Conservation (phyloP, 2,113 vertebrate genomes). For the Pelecanoides urinatrix region DNA sequence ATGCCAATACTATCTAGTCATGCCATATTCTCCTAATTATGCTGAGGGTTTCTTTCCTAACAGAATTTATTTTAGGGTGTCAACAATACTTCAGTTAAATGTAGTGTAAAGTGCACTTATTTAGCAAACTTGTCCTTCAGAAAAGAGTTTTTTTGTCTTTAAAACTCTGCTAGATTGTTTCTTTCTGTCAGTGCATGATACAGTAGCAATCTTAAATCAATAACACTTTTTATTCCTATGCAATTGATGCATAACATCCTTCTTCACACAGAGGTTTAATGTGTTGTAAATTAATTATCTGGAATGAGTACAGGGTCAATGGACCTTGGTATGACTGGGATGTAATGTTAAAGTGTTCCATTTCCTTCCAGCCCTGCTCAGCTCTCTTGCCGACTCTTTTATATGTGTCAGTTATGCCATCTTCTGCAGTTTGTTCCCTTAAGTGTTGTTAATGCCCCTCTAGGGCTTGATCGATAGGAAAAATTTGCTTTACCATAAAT, state of each 20-base stretch:
- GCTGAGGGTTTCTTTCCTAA: background rate
- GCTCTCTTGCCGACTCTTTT: constrained; percentile 22
- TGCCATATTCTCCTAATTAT: constrained; percentile 40
- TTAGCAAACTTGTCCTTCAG: constrained; percentile 65
- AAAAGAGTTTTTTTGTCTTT: background rate
- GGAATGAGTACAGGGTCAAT: constrained; percentile 81
- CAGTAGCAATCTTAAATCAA: constrained; percentile 71
- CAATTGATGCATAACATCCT: constrained; percentile 74
- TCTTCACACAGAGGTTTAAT: constrained; percentile 83
- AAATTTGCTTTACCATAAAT: constrained; percentile 73
- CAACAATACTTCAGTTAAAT: constrained; percentile 35
- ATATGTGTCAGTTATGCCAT: constrained; percentile 4
- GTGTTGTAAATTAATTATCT: constrained; percentile 88
- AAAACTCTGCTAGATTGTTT: constrained; percentile 1
- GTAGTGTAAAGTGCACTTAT: constrained; percentile 32
- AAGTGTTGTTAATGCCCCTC: constrained; percentile 64
- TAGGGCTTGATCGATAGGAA: constrained; percentile 66
- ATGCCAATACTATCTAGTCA: constrained; percentile 64
- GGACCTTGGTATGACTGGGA: constrained; percentile 79
- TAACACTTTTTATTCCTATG: constrained; percentile 70
- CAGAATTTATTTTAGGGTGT: constrained; percentile 1
- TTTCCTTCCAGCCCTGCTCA: constrained; percentile 62
- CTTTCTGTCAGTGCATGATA: constrained; percentile 45
- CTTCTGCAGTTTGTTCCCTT: constrained; percentile 56
- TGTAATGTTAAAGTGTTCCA: constrained; percentile 64